A percentile compares a stretch with the other conserved stretches of the same genome.
These are phyloP conservation scores for Aphidius colemani DNA, from an alignment of 2,888 invertebrate species.

Conservation along the genomic window DNA sequence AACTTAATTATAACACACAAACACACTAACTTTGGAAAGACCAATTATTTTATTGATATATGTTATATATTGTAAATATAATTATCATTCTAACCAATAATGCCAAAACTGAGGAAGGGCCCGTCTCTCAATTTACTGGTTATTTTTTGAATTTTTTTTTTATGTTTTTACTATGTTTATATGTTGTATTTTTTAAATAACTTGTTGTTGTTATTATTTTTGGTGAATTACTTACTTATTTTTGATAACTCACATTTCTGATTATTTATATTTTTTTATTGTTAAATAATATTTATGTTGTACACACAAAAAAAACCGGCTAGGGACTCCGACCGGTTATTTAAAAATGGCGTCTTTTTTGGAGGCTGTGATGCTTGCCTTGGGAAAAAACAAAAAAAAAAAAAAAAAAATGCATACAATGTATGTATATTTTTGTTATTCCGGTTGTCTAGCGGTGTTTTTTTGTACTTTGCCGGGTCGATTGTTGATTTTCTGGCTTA, in stretches of 20 bases:
- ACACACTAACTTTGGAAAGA: too few species aligned
- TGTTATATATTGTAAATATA: too few species aligned
- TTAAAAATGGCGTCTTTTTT: slow-evolving; percentile 20
- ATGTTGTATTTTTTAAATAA: too few species aligned
- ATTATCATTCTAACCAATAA: too few species aligned
- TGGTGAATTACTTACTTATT: too few species aligned
- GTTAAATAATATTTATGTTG: slow-evolving; percentile 8
- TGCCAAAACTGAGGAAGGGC: too few species aligned
- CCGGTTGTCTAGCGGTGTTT: neutral
- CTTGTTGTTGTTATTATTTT: too few species aligned
- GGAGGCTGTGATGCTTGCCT: too few species aligned
- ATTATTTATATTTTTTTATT: neutral
- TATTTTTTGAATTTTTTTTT: slow-evolving; percentile 2
- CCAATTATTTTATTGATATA: too few species aligned
- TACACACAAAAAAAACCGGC: slow-evolving; percentile 11
- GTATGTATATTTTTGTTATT: slow-evolving; percentile 20
- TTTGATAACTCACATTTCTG: neutral
- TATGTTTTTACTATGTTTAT: too few species aligned
- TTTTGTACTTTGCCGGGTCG: neutral
- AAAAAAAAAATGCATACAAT: slow-evolving; percentile 30
- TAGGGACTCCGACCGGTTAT: slow-evolving; percentile 13
- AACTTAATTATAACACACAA: too few species aligned
- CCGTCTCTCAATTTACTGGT: neutral
- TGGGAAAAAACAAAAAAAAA: slow-evolving; percentile 4
- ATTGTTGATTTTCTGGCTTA: neutral